Conservation (phyloP, 2,888 invertebrate genomes). For the Spatulosminthurus flaviceps region DNA sequence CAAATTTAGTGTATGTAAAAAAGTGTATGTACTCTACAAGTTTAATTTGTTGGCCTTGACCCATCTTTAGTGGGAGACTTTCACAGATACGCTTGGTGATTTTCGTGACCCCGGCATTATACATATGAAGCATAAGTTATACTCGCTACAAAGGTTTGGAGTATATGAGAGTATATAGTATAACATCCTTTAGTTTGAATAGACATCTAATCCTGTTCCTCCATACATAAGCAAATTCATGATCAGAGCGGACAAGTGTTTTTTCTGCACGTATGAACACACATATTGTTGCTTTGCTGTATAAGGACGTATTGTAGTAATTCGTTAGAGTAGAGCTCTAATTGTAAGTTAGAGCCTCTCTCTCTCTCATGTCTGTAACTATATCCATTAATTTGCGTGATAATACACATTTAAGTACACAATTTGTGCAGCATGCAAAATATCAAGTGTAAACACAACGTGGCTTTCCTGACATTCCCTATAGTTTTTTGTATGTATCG, state of each 20-base stretch:
- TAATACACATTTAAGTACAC: neutral
- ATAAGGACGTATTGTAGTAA: neutral
- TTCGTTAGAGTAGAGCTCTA: too few species aligned
- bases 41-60: conserved; percentile 38
- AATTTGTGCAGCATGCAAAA: conserved; percentile 36
- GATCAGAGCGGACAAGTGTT: neutral
- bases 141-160: too few species aligned
- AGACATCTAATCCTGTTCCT: conserved; percentile 4
- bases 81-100: conserved; percentile 36
- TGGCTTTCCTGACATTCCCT: neutral
- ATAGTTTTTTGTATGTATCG: neutral
- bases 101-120: conserved; percentile 31
- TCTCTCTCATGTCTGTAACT: too few species aligned
- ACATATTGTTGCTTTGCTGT: neutral
- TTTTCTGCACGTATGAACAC: neutral
- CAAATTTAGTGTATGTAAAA: neutral
- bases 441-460: conserved; percentile 11
- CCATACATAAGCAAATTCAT: neutral
- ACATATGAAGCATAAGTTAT: too few species aligned
- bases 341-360: too few species aligned
- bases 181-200: too few species aligned
- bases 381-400: neutral
- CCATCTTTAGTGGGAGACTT: conserved; percentile 33
- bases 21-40: neutral
- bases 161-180: too few species aligned